Evolutionary conservation across 2,888 invertebrate species (phyloP).

Genomic region (Drosophila kanekoi): DNA sequence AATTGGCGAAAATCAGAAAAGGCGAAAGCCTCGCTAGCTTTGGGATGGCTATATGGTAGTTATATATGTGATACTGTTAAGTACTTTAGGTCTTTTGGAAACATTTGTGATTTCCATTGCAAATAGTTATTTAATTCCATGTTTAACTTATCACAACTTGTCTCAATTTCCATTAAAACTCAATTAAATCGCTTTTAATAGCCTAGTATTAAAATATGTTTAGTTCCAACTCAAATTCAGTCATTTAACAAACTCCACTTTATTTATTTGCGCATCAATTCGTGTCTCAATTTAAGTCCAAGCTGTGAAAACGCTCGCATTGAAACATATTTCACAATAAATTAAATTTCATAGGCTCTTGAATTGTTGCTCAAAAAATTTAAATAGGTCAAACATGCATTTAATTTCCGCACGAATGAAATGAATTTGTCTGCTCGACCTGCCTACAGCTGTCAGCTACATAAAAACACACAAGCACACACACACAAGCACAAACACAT

Average conservation of each 20-base stretch:
- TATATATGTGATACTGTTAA: too few species aligned
- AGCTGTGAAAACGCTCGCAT: slow-evolving; percentile 1
- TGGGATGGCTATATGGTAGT: too few species aligned
- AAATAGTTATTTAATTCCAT: not conserved
- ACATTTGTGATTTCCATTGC: not conserved
- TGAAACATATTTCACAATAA: slow-evolving; percentile 65
- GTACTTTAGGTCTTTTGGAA: too few species aligned
- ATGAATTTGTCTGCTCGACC: slow-evolving; percentile 66
- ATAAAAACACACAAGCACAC: slow-evolving; percentile 23
- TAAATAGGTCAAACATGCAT: slow-evolving; percentile 80
- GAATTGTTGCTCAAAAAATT: slow-evolving; percentile 44
- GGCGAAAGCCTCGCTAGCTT: too few species aligned
- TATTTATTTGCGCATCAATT: not conserved
- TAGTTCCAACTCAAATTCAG: too few species aligned
- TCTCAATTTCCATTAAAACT: not conserved
- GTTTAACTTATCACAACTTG: too few species aligned
- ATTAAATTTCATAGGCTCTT: slow-evolving; percentile 58
- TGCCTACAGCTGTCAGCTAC: slow-evolving; percentile 65
- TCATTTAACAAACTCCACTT: not conserved
- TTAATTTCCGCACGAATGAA: slow-evolving; percentile 77
- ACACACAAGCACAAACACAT: not conserved
- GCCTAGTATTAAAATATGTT: not conserved
- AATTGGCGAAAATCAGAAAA: too few species aligned
- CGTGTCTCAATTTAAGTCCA: not conserved
- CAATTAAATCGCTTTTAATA: not conserved